A percentile compares a stretch with the other conserved stretches of the same genome.
Conservation (phyloP, 2,797 vertebrate genomes). For the Botia almorhae region DNA sequence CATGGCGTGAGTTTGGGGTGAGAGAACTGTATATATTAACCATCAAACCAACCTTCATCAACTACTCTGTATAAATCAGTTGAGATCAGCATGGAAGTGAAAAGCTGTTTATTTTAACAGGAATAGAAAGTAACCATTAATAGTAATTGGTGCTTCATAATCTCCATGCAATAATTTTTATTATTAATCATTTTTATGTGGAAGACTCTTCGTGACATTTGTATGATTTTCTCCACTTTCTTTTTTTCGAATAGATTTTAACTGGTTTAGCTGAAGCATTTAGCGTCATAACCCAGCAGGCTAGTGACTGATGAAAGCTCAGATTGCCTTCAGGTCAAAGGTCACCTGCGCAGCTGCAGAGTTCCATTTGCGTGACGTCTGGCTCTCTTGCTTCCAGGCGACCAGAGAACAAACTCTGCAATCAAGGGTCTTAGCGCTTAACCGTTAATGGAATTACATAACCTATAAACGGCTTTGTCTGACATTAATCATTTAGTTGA, state of each 20-base stretch:
- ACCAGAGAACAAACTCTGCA: slow-evolving; percentile 19
- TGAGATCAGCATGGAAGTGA: too few species aligned
- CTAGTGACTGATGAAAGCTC: slow-evolving; percentile 7
- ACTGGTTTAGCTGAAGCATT: slow-evolving; percentile 23
- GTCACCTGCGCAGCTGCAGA: slow-evolving; percentile 33
- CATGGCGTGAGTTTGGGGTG: too few species aligned
- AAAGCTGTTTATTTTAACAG: too few species aligned
- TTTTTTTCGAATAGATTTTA: slow-evolving; percentile 13
- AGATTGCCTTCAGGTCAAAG: slow-evolving; percentile 33
- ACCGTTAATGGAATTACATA: slow-evolving; percentile 44
- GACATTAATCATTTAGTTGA: slow-evolving; percentile 28
- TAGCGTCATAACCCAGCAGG: slow-evolving; percentile 28
- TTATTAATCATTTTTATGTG: too few species aligned
- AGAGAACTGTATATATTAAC: too few species aligned
- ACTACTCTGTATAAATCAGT: too few species aligned
- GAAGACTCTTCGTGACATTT: neutral
- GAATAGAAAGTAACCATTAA: too few species aligned
- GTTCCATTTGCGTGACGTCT: slow-evolving; percentile 28
- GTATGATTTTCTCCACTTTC: neutral
- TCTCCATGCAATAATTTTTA: too few species aligned
- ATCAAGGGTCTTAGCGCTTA: slow-evolving; percentile 6
- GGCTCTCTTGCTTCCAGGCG: slow-evolving; percentile 11
- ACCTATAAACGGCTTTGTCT: slow-evolving; percentile 38
- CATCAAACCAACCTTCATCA: too few species aligned
- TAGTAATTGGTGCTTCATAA: too few species aligned